Base-by-base conservation (phyloP, 2,113 vertebrate species). In the Gnathonemus echidnorhynchus region DNA sequence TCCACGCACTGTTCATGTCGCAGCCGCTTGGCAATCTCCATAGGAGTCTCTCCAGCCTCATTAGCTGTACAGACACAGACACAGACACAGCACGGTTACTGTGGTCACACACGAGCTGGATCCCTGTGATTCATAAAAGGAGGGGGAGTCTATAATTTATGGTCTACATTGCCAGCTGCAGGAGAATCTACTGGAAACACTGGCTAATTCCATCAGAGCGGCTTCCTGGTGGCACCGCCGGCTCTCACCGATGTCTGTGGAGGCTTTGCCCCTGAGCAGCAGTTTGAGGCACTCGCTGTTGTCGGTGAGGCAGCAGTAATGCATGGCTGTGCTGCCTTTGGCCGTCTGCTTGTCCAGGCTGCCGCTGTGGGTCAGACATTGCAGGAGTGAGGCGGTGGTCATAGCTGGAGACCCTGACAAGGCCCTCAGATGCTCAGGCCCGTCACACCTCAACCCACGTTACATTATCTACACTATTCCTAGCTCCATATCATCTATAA, bases 211-310 rank as follows among this genome's bases (percentile, higher is more conserved):
- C 58, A 27, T 3, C n/a, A 27, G 62, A 4, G n/a, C 62, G 62
- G 9, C 62, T 66, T 66, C 62, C 62, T 27, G n/a, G 62, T 31
- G 62, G 27, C 83, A 24, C 3, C 2, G 21, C 6, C 27, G 4
- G 86, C 21, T 35, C 96, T 96, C 95, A 99, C 98, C 96, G 91
- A 96, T 98, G 95, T 96, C 95, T 35, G 97, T 96, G 24, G 98
- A 97, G 46, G 98, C 98, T 90, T 97, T 97, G 1, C 98, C 98
- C 88, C 98, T 95, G 83, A 99, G 97, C 66, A 99, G 96, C 90
- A 99, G 97, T 90, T 99, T 99, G 58, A 99, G 97, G 95, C 98
- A 99, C 94, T 99, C 98, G 0, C 96, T 96, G 35, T 98, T 98
- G 95, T 98, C 97, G 0, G 97, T 99, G 94, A 99, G 96, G 90